phyloP scores from a whole-genome alignment of 2,888 invertebrate genomes.

The Pachymerium ferrugineum region DNA sequence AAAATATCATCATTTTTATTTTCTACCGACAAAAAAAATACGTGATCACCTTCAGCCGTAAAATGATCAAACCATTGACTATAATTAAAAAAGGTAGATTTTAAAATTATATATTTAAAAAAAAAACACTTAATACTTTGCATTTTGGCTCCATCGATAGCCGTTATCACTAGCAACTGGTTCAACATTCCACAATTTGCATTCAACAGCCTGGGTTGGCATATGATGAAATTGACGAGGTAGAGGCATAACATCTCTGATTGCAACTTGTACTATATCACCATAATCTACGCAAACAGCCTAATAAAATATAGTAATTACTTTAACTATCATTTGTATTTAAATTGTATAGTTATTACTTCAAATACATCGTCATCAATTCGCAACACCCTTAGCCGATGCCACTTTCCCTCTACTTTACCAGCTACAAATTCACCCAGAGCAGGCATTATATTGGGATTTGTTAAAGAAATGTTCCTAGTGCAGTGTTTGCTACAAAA shows the following conservation, averaged over 20 bases:
- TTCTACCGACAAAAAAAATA: not conserved
- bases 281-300: constrained; percentile 47
- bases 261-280: constrained; percentile 43
- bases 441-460: not conserved
- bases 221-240: constrained; percentile 44
- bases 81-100: not conserved
- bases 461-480: not conserved
- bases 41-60: not conserved
- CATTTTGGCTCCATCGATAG: not conserved
- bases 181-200: constrained; percentile 42
- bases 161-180: too few species aligned
- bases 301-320: not conserved
- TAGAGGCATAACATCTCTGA: constrained; percentile 41
- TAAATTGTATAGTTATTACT: not conserved
- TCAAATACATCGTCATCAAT: not conserved
- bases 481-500: not conserved
- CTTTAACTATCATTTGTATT: not conserved
- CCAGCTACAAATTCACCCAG: not conserved
- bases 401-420: not conserved
- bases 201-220: constrained; percentile 47
- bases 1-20: not conserved
- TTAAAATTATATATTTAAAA: not conserved
- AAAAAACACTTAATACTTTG: too few species aligned
- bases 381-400: not conserved
- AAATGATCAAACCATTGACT: not conserved